A percentile compares a stretch with the other conserved stretches of the same genome.
phyloP scores from a whole-genome alignment of 2,113 vertebrate species.

The Chamaea fasciata region DNA sequence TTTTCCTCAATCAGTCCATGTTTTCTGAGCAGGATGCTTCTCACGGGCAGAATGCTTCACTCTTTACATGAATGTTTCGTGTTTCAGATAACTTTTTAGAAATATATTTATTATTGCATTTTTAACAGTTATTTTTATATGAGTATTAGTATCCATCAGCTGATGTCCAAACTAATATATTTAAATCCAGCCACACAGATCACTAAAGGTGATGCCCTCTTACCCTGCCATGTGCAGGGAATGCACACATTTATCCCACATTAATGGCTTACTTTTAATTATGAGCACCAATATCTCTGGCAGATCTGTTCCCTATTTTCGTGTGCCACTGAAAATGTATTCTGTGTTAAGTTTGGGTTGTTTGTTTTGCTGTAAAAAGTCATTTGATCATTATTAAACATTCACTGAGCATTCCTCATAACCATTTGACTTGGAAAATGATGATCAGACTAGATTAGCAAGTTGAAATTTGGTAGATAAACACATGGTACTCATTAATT shows the following conservation, averaged over 20 bases:
- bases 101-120: not conserved
- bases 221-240: not conserved
- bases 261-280: not conserved
- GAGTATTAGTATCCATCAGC: not conserved
- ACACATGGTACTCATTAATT: not conserved
- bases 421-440: not conserved
- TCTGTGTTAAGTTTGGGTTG: not conserved
- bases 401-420: not conserved
- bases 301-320: not conserved
- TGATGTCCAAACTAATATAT: not conserved
- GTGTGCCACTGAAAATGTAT: not conserved
- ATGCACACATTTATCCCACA: not conserved
- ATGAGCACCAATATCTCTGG: not conserved
- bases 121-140: not conserved
- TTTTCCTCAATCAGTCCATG: not conserved
- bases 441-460: not conserved
- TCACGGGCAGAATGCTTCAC: not conserved
- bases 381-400: not conserved
- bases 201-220: not conserved
- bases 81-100: not conserved
- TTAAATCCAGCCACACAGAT: not conserved
- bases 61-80: not conserved
- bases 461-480: conserved; percentile 10
- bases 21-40: not conserved
- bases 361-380: not conserved